Evolutionary conservation across 1,140 invertebrate species (phyloP).

Genomic region (Drosophila nebulosa): DNA sequence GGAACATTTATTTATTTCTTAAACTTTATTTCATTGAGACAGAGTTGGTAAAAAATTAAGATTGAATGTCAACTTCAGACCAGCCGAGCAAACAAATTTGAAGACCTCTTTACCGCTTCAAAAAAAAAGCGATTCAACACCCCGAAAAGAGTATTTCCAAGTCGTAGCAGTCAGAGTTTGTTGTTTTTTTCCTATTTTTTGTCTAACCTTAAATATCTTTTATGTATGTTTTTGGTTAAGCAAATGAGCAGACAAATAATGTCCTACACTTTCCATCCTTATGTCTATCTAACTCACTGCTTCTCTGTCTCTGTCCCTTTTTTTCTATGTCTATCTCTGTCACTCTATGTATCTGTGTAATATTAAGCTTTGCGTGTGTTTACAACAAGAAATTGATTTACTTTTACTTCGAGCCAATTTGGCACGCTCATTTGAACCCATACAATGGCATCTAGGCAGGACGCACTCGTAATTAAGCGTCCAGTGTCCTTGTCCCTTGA

Average conservation of each 20-base stretch:
- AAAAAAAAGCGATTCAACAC: too few species aligned
- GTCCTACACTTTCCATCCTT: background rate
- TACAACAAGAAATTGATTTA: constrained; percentile 61
- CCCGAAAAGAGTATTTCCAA: too few species aligned
- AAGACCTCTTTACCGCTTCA: too few species aligned
- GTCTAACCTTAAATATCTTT: background rate
- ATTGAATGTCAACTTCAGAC: too few species aligned
- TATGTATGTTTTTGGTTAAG: background rate
- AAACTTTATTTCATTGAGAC: too few species aligned
- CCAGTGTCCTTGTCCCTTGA: constrained; percentile 35
- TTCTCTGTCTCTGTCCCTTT: background rate
- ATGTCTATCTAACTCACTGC: background rate
- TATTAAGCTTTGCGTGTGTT: constrained; percentile 16
- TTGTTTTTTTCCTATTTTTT: background rate
- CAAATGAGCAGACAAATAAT: background rate
- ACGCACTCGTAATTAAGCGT: constrained; percentile 61
- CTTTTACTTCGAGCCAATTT: constrained; percentile 58
- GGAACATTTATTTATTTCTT: too few species aligned
- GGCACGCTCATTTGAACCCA: constrained; percentile 50
- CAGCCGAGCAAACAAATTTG: too few species aligned
- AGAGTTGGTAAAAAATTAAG: too few species aligned
- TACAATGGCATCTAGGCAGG: constrained; percentile 32
- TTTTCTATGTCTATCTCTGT: background rate
- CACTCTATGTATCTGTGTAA: constrained; percentile 10
- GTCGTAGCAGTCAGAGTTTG: background rate